Percentiles rank a stretch among this genome's conserved stretches.
Conservation (phyloP, 2,797 vertebrate genomes). For the Ctenochaetus hawaiiensis region DNA sequence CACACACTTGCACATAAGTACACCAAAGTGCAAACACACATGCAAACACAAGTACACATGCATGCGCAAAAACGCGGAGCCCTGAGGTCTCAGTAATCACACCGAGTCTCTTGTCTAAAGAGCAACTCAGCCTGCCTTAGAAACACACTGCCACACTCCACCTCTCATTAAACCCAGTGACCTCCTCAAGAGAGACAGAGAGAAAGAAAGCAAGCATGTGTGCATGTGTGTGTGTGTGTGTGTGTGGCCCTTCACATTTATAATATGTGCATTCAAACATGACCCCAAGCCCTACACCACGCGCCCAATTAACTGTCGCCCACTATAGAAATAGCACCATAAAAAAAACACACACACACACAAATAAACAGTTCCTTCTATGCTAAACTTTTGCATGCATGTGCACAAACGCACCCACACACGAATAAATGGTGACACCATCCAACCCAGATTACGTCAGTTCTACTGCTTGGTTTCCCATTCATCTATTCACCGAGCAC, state of each 20-base stretch:
- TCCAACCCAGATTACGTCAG: slow-evolving; percentile 23
- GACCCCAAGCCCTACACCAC: slow-evolving; percentile 47
- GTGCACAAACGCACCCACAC: slow-evolving; percentile 32
- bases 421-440: slow-evolving; percentile 51
- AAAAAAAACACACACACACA: slow-evolving; percentile 22
- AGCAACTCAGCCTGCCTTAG: slow-evolving; percentile 71
- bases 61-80: slow-evolving; percentile 55
- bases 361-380: slow-evolving; percentile 3
- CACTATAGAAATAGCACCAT: slow-evolving; percentile 4
- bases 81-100: slow-evolving; percentile 77
- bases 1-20: neutral
- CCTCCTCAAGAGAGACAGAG: slow-evolving; percentile 62
- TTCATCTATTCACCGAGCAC: slow-evolving; percentile 12
- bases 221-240: slow-evolving; percentile 4
- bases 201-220: slow-evolving; percentile 1
- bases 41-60: slow-evolving; percentile 49
- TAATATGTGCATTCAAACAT: slow-evolving; percentile 75
- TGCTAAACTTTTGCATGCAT: slow-evolving; percentile 42
- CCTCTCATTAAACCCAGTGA: slow-evolving; percentile 83
- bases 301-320: slow-evolving; percentile 57
- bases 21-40: slow-evolving; percentile 44
- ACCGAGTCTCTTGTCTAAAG: slow-evolving; percentile 76
- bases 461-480: slow-evolving; percentile 10
- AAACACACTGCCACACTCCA: slow-evolving; percentile 75
- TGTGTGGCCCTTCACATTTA: slow-evolving; percentile 66